Evolutionary conservation across 2,888 invertebrate species (phyloP).

Genomic region (Eledona agricola): DNA sequence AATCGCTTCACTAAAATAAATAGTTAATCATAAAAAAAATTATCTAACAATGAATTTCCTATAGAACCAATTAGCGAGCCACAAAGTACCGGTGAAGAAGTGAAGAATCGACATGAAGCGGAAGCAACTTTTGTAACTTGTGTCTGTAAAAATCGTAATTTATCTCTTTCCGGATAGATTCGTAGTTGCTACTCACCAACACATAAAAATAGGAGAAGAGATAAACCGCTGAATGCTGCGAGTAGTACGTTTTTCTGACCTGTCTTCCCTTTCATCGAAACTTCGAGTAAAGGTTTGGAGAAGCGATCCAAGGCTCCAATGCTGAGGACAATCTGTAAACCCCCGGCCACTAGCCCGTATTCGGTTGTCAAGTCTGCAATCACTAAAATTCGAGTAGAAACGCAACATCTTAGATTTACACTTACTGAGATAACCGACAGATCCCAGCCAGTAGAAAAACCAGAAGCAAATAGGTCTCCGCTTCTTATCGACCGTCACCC

Average conservation of each 20-base stretch:
- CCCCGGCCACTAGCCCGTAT: slow-evolving; percentile 54
- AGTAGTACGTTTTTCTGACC: slow-evolving; percentile 52
- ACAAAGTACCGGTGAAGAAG: slow-evolving; percentile 56
- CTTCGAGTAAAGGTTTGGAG: slow-evolving; percentile 52
- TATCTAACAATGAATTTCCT: slow-evolving; percentile 50
- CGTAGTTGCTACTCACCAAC: slow-evolving; percentile 52
- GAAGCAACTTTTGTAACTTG: slow-evolving; percentile 55
- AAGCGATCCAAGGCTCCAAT: slow-evolving; percentile 55
- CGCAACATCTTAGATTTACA: slow-evolving; percentile 11
- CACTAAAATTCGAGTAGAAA: slow-evolving; percentile 49
- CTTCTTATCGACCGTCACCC: slow-evolving; percentile 52
- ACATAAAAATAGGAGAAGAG: slow-evolving; percentile 53
- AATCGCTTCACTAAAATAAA: slow-evolving; percentile 9
- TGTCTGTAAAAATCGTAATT: slow-evolving; percentile 56
- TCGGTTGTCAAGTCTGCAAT: slow-evolving; percentile 53
- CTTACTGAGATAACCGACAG: slow-evolving; percentile 68
- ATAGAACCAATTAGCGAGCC: slow-evolving; percentile 58
- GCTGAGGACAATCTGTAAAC: slow-evolving; percentile 54
- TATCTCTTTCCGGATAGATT: neutral
- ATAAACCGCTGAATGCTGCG: slow-evolving; percentile 51
- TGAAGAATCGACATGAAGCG: slow-evolving; percentile 57
- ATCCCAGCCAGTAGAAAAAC: slow-evolving; percentile 64
- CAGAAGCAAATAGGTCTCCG: slow-evolving; percentile 54
- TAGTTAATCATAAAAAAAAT: slow-evolving; percentile 23
- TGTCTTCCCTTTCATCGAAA: slow-evolving; percentile 54